These are phyloP conservation scores for Argynnis bischoffii DNA, from an alignment of 2,888 invertebrate genomes.

Conservation along the genomic window DNA sequence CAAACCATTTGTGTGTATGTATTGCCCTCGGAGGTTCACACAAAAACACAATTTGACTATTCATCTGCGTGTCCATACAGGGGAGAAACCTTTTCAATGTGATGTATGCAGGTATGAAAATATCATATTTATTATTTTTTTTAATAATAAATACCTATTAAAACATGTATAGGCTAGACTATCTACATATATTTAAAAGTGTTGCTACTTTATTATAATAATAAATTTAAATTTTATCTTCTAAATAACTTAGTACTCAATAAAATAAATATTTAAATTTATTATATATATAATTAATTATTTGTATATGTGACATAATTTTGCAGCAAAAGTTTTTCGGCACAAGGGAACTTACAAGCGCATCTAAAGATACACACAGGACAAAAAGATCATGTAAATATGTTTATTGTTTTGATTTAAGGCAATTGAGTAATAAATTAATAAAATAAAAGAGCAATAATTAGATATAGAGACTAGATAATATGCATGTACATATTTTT, in stretches of 20 bases:
- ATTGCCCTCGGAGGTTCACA: constrained; percentile 81
- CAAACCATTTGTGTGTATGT: constrained; percentile 81
- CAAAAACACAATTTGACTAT: constrained; percentile 84
- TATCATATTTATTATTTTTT: background rate
- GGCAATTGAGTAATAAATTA: no score
- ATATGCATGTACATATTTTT: no score
- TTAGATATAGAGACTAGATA: no score
- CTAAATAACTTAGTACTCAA: no score
- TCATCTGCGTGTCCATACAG: constrained; percentile 82
- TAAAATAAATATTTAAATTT: background rate
- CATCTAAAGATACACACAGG: constrained; percentile 85
- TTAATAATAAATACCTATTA: no score
- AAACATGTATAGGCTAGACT: no score
- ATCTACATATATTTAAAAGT: no score
- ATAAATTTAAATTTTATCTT: no score
- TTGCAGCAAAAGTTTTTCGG: constrained; percentile 83
- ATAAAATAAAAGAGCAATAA: no score
- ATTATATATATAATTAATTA: background rate
- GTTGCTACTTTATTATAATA: no score
- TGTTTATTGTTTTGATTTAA: background rate
- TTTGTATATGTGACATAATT: background rate
- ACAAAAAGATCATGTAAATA: constrained; percentile 81
- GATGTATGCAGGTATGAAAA: constrained; percentile 79
- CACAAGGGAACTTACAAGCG: constrained; percentile 83
- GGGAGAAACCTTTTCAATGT: constrained; percentile 84